Percentiles rank a stretch among this genome's conserved stretches.
Evolutionary conservation across 1,140 invertebrate genomes (phyloP).

Genomic region (Plutomurus gul): DNA sequence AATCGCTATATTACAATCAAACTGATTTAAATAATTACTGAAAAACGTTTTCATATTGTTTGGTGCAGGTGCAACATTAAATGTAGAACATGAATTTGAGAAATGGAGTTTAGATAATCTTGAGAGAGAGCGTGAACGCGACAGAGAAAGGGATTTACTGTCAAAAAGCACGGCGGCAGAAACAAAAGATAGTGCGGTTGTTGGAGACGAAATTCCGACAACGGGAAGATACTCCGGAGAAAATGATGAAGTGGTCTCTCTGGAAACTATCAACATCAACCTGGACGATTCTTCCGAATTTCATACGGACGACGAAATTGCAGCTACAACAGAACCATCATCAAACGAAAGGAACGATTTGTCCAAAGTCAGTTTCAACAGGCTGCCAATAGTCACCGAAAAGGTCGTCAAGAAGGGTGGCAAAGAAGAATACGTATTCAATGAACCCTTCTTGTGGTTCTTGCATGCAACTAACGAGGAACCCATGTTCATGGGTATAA

Average conservation of each 20-base stretch:
- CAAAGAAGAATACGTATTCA: slow-evolving; percentile 21
- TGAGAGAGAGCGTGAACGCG: background rate
- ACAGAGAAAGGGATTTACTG: background rate
- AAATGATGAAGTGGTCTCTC: background rate
- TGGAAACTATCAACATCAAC: background rate
- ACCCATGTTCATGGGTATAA: slow-evolving; percentile 45
- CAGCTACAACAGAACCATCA: background rate
- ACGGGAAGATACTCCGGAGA: background rate
- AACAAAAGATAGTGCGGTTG: background rate
- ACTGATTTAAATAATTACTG: too few relatives aligned
- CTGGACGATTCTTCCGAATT: background rate
- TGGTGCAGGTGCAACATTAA: slow-evolving; percentile 37
- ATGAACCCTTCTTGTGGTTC: slow-evolving; percentile 43
- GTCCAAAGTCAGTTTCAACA: background rate
- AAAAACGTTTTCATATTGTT: background rate
- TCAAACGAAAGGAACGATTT: background rate
- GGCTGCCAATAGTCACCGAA: background rate
- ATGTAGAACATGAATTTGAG: slow-evolving; percentile 27
- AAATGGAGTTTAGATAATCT: slow-evolving; percentile 11
- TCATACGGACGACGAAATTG: background rate
- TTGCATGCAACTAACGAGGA: slow-evolving; percentile 43
- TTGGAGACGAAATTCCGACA: background rate
- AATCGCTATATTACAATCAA: too few relatives aligned
- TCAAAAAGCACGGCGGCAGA: background rate
- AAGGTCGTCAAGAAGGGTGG: background rate